phyloP scores from a whole-genome alignment of 2,888 invertebrate species.

The Diarsia dahlii region DNA sequence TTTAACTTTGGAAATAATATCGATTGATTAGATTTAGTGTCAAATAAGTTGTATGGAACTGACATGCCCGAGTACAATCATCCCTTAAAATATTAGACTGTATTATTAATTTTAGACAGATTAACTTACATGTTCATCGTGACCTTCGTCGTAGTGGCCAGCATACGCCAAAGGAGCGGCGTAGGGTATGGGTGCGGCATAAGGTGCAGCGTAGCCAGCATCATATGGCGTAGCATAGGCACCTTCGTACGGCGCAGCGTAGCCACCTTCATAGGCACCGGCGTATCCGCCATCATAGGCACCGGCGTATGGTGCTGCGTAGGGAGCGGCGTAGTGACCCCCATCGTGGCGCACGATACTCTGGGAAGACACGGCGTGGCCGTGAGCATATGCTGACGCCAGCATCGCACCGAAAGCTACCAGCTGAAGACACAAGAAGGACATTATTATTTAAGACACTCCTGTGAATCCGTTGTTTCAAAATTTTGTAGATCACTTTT shows the following conservation, averaged over 20 bases:
- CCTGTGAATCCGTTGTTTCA: not conserved
- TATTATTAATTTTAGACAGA: not conserved
- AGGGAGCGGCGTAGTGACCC: constrained; percentile 71
- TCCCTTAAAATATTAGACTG: not conserved
- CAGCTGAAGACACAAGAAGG: constrained; percentile 76
- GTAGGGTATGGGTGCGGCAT: constrained; percentile 68
- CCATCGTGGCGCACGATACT: constrained; percentile 83
- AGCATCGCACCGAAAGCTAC: constrained; percentile 84
- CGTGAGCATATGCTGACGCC: constrained; percentile 85
- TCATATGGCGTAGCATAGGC: constrained; percentile 64
- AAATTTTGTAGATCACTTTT: not conserved
- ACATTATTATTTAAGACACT: constrained; percentile 6
- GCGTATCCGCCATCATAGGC: constrained; percentile 68
- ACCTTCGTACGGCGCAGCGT: constrained; percentile 69
- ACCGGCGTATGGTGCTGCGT: constrained; percentile 72
- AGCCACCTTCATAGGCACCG: constrained; percentile 67
- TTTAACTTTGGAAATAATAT: not conserved
- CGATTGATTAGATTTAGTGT: too few relatives aligned
- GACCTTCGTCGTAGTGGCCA: constrained; percentile 68
- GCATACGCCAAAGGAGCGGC: constrained; percentile 65
- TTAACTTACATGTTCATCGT: constrained; percentile 78
- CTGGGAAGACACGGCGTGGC: constrained; percentile 83
- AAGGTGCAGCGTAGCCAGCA: constrained; percentile 62
- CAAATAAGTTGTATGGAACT: not conserved
- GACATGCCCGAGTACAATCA: too few relatives aligned